Conservation (phyloP, 2,888 invertebrate species). For the Vandiemenella viatica region DNA sequence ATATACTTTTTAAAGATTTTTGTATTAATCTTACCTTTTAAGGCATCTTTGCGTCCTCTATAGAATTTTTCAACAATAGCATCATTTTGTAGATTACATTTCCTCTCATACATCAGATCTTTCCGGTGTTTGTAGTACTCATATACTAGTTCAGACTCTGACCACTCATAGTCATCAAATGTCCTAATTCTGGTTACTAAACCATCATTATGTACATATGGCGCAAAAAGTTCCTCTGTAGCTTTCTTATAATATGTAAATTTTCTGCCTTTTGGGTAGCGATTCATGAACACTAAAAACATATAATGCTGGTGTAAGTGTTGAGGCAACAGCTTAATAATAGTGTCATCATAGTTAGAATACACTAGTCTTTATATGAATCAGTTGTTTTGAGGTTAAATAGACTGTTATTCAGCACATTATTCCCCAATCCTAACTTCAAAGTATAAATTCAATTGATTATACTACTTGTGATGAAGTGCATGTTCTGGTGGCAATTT, state of each 20-base stretch:
- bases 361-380: too few species aligned
- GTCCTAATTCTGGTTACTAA: constrained; percentile 45
- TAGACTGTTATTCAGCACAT: too few species aligned
- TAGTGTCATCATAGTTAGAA: too few species aligned
- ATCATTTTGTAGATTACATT: constrained; percentile 35
- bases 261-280: constrained; percentile 54
- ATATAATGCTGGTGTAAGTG: too few species aligned
- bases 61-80: constrained; percentile 43
- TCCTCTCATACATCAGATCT: constrained; percentile 43
- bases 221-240: constrained; percentile 59
- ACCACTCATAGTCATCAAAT: constrained; percentile 44
- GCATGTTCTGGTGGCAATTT: too few species aligned
- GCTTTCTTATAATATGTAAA: constrained; percentile 54
- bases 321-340: too few species aligned
- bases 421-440: too few species aligned
- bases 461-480: too few species aligned
- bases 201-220: constrained; percentile 59
- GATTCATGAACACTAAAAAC: constrained; percentile 40
- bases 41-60: constrained; percentile 51
- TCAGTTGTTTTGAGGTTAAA: too few species aligned
- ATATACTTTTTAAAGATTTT: not conserved
- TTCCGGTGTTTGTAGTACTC: constrained; percentile 48
- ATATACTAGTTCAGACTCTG: constrained; percentile 31
- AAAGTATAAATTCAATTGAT: too few species aligned
- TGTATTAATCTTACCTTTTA: constrained; percentile 38